Evolutionary conservation across 2,888 invertebrate species (phyloP).

Genomic region (Nomada ferruginata): DNA sequence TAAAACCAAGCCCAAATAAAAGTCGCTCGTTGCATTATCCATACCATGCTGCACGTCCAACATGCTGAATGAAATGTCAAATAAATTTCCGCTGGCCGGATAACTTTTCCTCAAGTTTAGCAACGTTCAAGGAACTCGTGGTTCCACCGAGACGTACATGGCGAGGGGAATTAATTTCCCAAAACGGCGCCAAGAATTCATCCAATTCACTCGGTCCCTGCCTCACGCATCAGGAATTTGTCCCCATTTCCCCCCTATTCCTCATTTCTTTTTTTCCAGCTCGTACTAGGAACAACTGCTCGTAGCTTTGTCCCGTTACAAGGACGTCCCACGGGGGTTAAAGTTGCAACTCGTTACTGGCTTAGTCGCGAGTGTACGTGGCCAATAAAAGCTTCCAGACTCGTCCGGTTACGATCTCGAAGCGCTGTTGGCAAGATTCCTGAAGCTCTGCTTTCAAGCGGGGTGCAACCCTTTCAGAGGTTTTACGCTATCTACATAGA

Average conservation of each 20-base stretch:
- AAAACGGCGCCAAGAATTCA: conserved; percentile 35
- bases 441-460: conserved; percentile 8
- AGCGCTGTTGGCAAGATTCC: conserved; percentile 54
- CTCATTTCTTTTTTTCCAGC: neutral
- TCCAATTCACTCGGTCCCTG: neutral
- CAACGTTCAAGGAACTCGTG: conserved; percentile 11
- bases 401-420: conserved; percentile 34
- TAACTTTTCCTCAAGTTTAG: neutral
- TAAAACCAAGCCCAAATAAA: too few species aligned
- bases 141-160: neutral
- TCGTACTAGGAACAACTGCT: neutral
- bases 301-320: conserved; percentile 9
- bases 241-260: neutral
- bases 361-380: conserved; percentile 54
- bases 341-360: conserved; percentile 53
- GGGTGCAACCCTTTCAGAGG: conserved; percentile 48
- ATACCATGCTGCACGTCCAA: too few species aligned
- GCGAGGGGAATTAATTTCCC: conserved; percentile 5
- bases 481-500: conserved; percentile 47
- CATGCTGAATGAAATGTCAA: neutral
- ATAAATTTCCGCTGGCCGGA: neutral
- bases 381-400: conserved; percentile 54
- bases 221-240: conserved; percentile 34
- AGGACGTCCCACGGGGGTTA: conserved; percentile 16
- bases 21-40: too few species aligned